Conservation (phyloP, 2,888 invertebrate species). For the Mesoligia furuncula region DNA sequence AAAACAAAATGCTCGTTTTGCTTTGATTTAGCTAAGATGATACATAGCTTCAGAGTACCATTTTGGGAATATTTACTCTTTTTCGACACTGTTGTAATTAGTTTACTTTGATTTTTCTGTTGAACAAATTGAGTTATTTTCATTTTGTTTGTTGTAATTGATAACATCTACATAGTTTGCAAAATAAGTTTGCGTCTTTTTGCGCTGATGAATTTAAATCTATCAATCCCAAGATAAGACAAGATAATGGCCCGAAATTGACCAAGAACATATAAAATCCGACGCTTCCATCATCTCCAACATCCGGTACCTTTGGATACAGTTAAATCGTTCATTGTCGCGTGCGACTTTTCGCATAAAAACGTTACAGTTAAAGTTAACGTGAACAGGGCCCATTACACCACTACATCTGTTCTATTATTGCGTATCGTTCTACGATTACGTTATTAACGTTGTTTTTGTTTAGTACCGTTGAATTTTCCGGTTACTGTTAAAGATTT, state of each 20-base stretch:
- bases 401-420: slow-evolving; percentile 51
- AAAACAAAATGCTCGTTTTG: not conserved
- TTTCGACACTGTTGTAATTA: not conserved
- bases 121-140: too few relatives aligned
- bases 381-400: slow-evolving; percentile 42
- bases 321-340: slow-evolving; percentile 50
- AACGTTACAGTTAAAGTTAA: slow-evolving; percentile 55
- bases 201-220: too few relatives aligned
- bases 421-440: slow-evolving; percentile 52
- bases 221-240: not conserved
- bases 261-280: slow-evolving; percentile 9
- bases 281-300: not conserved
- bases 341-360: slow-evolving; percentile 49
- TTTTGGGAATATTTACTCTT: not conserved
- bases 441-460: slow-evolving; percentile 45
- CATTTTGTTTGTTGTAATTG: not conserved
- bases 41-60: not conserved
- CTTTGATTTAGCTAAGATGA: not conserved
- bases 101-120: not conserved
- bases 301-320: slow-evolving; percentile 28
- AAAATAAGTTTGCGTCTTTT: not conserved
- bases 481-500: slow-evolving; percentile 1
- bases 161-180: not conserved
- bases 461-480: slow-evolving; percentile 37
- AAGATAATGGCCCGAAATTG: not conserved